phyloP scores from a whole-genome alignment of 2,888 invertebrate species.

The Hanleya hanleyi region DNA sequence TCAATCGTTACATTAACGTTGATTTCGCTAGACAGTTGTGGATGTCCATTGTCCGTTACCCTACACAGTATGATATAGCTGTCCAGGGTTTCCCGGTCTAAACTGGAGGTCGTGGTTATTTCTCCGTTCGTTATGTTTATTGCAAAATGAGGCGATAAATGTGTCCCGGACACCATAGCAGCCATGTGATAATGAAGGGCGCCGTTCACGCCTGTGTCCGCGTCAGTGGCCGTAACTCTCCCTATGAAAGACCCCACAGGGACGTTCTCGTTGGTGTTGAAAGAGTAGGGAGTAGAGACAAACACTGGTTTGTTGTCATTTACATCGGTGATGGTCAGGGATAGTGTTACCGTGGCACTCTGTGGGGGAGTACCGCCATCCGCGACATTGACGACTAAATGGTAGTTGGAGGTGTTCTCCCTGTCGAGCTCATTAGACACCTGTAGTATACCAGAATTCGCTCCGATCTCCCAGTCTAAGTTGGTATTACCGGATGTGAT shows the following conservation, averaged over 20 bases:
- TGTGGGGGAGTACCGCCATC: conserved; percentile 43
- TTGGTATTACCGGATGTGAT: conserved; percentile 55
- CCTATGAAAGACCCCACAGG: conserved; percentile 41
- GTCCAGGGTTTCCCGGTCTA: conserved; percentile 50
- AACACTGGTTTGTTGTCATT: conserved; percentile 61
- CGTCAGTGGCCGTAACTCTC: conserved; percentile 49
- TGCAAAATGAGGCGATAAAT: conserved; percentile 43
- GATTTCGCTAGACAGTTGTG: conserved; percentile 41
- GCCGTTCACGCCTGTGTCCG: conserved; percentile 51
- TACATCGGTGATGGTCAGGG: conserved; percentile 51
- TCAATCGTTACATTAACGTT: conserved; percentile 52
- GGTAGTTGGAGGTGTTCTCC: conserved; percentile 52
- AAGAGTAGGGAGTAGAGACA: conserved; percentile 42
- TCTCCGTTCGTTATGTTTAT: conserved; percentile 41
- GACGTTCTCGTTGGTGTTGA: conserved; percentile 53
- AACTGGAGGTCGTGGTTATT: conserved; percentile 35
- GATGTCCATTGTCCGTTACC: conserved; percentile 52
- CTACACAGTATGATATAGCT: conserved; percentile 43
- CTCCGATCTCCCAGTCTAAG: conserved; percentile 52
- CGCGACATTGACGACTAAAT: conserved; percentile 41
- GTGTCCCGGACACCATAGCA: conserved; percentile 38
- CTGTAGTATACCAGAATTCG: conserved; percentile 42
- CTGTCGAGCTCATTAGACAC: conserved; percentile 52
- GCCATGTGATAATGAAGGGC: conserved; percentile 39
- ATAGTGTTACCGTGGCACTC: conserved; percentile 41